Base-by-base conservation (phyloP, 2,797 vertebrate species). In the Agapornis canus region DNA sequence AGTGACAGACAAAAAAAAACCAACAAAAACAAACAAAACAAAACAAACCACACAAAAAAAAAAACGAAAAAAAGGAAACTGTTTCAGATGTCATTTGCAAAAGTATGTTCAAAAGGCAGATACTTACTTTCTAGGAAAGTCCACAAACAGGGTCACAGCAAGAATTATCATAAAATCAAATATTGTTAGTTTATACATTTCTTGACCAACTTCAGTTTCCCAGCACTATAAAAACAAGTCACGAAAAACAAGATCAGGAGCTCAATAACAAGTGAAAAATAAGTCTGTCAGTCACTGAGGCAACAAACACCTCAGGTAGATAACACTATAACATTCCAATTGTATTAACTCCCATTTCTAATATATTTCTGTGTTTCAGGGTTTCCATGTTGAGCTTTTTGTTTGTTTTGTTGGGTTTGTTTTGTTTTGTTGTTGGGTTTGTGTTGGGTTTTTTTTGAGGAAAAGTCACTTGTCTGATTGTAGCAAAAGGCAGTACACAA, bases 111-210 rank as follows among this genome's bases (percentile, higher is more conserved):
- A 68, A 57, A 75, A 90, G 56, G 40, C 37, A 49, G 22, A 43
- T 32, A 98, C 98, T 97, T 97, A 99, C 99, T 98, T 99, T 95
- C 99, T 98, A 59, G 99, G 99, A 95, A 99, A 99, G 91, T 99
- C 98, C 84, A 99, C 89, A 84, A 99, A 99, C 26, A 99, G 79
- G 1, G 98, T 98, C 95, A 98, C 96, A 3, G 98, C 97, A 8
- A 98, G 86, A 78, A 99, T 99, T 89, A 99, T 98, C 95, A 99
- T 98, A 94, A 99, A 99, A 97, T 99, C 99, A 89, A 99, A 99
- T 93, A 99, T 98, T 97, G 98, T 98, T 75, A 99, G 98, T 89
- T 99, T 99, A 97, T 99, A 99, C 99, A 99, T 99, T 97, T 99
- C 99, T 97, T 98, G 99, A 27, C 99, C 99, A 47, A 99, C 98